Base-by-base conservation (phyloP, 2,888 invertebrate genomes). In the Piscicola geometra region DNA sequence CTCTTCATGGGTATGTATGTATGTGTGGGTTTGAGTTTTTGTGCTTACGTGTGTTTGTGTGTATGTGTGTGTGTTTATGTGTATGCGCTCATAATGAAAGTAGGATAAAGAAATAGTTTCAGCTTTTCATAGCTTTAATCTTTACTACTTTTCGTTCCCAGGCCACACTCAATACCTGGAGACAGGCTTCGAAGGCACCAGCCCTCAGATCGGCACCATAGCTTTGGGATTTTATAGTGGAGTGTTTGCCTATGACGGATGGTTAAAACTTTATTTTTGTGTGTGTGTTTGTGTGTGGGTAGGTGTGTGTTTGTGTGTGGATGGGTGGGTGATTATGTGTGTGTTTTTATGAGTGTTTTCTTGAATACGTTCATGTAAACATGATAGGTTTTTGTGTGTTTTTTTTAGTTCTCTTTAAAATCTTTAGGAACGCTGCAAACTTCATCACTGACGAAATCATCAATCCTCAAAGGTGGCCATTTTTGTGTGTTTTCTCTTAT, bases 221-320 rank as follows among this genome's bases (percentile, higher is more conserved):
- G 94, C 94, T 79, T 93, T 93, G 56, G 94, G 94, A 77, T 94
- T 95, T 88, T 95, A 95, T 88, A 93, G 93, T 50, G 94, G 94
- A 79, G 88, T 94, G 35, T 94, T 94, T 94, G 94, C 94, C 78
- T 94, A 94, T 87, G 94, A 94, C 86, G 94, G 94, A 82, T 95
- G 94, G 94, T 67, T 28, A n/a, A n/a, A 41, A n/a, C 32, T 68
- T 30, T 64, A 12, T 9, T 28, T 64, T 64, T 18, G 15, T 28
- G 30, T 28, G 12, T 12, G 9, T 64, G 9, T 18, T 9, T 12
- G n/a, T n/a, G n/a, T n/a, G n/a, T n/a, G n/a, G n/a, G n/a, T n/a
- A n/a, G n/a, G n/a, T n/a, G n/a, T n/a, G n/a, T n/a, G n/a, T n/a
- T n/a, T n/a, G n/a, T n/a, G n/a, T n/a, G n/a, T n/a, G n/a, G n/a